phyloP scores from a whole-genome alignment of 2,888 invertebrate genomes.

The Anorthoa munda region DNA sequence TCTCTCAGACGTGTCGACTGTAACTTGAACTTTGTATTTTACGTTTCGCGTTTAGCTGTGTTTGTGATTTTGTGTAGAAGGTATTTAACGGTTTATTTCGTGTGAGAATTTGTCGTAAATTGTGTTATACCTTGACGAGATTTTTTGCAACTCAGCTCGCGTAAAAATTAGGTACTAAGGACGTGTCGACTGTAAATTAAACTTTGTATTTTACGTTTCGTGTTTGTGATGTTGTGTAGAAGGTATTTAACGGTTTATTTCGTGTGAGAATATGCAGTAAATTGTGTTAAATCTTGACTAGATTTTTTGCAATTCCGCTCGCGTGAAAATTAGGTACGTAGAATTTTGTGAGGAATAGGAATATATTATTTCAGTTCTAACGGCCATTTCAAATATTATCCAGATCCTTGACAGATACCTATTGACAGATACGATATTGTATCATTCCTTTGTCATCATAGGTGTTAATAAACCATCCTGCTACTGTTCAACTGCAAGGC shows the following conservation, averaged over 20 bases:
- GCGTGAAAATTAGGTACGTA: not conserved
- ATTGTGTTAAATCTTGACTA: not conserved
- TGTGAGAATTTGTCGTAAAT: not conserved
- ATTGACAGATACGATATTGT: too few relatives aligned
- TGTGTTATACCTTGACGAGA: not conserved
- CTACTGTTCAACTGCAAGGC: too few relatives aligned
- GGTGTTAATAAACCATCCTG: too few relatives aligned
- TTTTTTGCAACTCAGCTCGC: not conserved
- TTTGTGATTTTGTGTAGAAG: not conserved
- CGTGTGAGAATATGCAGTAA: not conserved
- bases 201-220: conserved; percentile 15
- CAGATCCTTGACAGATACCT: too few relatives aligned
- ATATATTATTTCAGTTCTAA: not conserved
- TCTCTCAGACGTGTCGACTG: conserved; percentile 7
- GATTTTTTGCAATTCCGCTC: not conserved
- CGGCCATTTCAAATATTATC: not conserved
- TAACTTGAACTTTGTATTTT: conserved; percentile 24
- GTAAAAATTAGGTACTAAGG: not conserved
- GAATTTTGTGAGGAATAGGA: not conserved
- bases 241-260: conserved; percentile 10
- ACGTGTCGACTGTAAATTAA: conserved; percentile 9
- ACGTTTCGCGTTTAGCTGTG: not conserved
- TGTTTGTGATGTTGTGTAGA: not conserved
- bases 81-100: conserved; percentile 6
- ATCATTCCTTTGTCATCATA: too few relatives aligned